These are phyloP conservation scores for Coluber constrictor DNA, from an alignment of 2,797 vertebrate species.

Conservation along the genomic window DNA sequence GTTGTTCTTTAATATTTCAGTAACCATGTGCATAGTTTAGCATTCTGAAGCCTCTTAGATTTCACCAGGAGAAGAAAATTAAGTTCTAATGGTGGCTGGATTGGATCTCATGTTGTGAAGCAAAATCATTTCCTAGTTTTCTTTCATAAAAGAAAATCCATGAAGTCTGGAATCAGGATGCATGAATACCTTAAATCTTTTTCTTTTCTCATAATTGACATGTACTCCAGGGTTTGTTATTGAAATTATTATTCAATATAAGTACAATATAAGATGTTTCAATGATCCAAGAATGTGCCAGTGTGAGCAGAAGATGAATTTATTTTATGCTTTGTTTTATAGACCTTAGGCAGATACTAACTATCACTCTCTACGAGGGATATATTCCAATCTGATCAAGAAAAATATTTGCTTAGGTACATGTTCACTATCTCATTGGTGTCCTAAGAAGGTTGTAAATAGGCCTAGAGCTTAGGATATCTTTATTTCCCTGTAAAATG, in stretches of 20 bases:
- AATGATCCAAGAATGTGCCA: neutral
- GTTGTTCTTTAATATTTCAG: neutral
- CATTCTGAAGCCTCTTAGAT: neutral
- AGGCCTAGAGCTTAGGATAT: neutral
- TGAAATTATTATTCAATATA: neutral
- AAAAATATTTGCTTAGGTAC: neutral
- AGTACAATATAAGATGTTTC: neutral
- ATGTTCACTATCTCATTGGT: neutral
- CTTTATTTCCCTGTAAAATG: neutral
- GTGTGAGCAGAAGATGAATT: neutral
- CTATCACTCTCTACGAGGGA: neutral
- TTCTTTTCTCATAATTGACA: neutral
- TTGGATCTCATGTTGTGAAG: neutral
- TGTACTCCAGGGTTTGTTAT: neutral
- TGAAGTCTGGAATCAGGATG: slow-evolving; percentile 61
- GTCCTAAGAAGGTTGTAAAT: neutral
- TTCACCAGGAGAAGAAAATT: neutral
- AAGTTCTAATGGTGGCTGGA: neutral
- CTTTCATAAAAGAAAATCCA: slow-evolving; percentile 4
- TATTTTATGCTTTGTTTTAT: neutral
- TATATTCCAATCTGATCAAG: neutral
- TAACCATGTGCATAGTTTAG: neutral
- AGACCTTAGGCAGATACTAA: neutral
- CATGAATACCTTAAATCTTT: slow-evolving; percentile 29
- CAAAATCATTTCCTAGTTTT: neutral